phyloP scores from a whole-genome alignment of 2,888 invertebrate species.

The Ceraclea dissimilis region DNA sequence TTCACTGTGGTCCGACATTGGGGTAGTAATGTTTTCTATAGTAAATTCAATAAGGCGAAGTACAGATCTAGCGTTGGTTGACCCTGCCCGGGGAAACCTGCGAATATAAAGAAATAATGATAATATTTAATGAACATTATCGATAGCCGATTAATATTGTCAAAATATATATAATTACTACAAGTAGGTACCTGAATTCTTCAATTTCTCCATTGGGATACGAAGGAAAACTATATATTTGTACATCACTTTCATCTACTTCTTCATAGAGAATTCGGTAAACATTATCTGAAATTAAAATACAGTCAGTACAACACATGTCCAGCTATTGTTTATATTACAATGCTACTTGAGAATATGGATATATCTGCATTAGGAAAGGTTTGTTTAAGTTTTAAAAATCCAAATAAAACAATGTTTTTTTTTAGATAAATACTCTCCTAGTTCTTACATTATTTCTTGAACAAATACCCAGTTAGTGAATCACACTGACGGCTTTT shows the following conservation, averaged over 20 bases:
- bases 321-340: no score
- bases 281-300: slow-evolving; percentile 52
- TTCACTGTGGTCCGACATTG: slow-evolving; percentile 4
- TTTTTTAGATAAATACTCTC: no score
- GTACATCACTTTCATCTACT: slow-evolving; percentile 85
- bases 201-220: slow-evolving; percentile 75
- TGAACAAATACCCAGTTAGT: no score
- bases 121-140: no score
- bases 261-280: slow-evolving; percentile 82
- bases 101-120: not conserved
- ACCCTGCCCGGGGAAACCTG: slow-evolving; percentile 82
- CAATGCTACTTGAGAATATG: no score
- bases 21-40: slow-evolving; percentile 17
- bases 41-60: slow-evolving; percentile 78
- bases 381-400: no score
- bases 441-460: no score
- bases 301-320: no score
- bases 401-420: no score
- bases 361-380: no score
- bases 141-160: not conserved
- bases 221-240: slow-evolving; percentile 82
- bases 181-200: slow-evolving; percentile 52
- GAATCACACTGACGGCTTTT: no score
- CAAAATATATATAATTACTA: not conserved
- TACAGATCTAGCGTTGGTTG: slow-evolving; percentile 83